These are phyloP conservation scores for Gallinago media DNA, from an alignment of 2,113 vertebrate genomes.

Conservation along the genomic window DNA sequence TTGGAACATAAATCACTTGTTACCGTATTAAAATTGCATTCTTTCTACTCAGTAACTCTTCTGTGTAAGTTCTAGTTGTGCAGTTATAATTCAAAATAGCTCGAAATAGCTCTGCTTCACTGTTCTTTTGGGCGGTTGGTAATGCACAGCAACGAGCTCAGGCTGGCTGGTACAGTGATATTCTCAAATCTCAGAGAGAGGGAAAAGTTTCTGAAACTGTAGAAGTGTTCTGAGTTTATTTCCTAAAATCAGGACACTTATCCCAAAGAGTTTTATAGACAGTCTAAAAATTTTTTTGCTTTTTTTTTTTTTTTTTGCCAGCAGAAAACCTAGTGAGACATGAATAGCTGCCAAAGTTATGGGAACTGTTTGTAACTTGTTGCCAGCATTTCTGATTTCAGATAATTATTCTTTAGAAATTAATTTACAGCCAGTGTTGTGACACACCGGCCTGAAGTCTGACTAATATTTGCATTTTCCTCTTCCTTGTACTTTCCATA, in stretches of 20 bases:
- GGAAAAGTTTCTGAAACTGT: background rate
- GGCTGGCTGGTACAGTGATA: background rate
- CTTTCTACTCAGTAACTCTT: background rate
- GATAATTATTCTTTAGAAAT: background rate
- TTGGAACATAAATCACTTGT: background rate
- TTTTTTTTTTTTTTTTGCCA: background rate
- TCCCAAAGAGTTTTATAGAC: background rate
- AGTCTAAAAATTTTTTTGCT: background rate
- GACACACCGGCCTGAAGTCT: background rate
- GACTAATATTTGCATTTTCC: slow-evolving; percentile 11
- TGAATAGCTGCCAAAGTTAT: background rate
- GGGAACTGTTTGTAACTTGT: background rate
- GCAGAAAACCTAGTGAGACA: background rate
- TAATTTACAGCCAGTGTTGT: background rate
- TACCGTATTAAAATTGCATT: background rate
- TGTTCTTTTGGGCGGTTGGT: background rate
- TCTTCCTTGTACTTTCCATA: background rate
- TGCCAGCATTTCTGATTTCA: background rate
- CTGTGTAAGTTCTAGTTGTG: background rate
- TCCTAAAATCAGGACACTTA: background rate
- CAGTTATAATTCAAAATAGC: background rate
- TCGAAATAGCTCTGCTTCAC: background rate
- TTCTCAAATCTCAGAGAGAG: background rate
- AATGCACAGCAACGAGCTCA: background rate
- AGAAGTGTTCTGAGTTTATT: background rate